Evolutionary conservation across 1,140 invertebrate genomes (phyloP), one percentile per base, ranked within the genome.

Genomic region (Mamestra configurata): DNA sequence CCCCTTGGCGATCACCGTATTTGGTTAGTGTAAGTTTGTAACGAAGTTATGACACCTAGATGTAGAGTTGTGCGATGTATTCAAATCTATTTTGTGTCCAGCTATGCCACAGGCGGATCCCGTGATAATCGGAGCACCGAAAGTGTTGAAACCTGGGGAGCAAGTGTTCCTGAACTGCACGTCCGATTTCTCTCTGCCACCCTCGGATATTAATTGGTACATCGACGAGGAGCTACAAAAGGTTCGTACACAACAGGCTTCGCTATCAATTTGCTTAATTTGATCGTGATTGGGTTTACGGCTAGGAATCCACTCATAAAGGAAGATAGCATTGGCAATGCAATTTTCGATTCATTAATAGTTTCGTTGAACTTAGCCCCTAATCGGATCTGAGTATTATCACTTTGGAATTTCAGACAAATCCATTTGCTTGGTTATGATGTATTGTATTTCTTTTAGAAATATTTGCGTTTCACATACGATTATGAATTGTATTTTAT

Each of bases 161-260:
- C 94, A 94, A 76, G 91, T 96, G 57, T 93, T 94, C 61, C 96
- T 96, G 57, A 96, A 96, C 86, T 96, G 96, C 90, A 93, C 96
- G 46, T 96, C 96, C 22, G 95, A 95, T 85, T 96, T 94, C 82
- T 96, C 96, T 15, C 95, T 96, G 83, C 95, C 96, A 37, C 95
- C 96, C 11, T 95, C 96, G 8, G 95, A 95, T 64, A 95, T 97
- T 72, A 95, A 95, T 73, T 97, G 96, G 96, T 96, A 96, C 86
- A 96, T 97, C 83, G 96, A 97, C 86, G 95, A 95, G 79, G 95
- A 96, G 71, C 66, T 92, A 64, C 91, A 92, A 83, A 95, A 95
- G 95, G 96, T 96, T 71, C n/a, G 82, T 89, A 80, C 27, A 77
- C 79, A 81, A 82, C 53, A 78, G 70, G 53, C 43, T 76, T 76